A percentile compares a stretch with the other conserved stretches of the same genome.
These are phyloP conservation scores for Lacanobia wlatinum DNA, from an alignment of 2,888 invertebrate genomes.

Conservation along the genomic window DNA sequence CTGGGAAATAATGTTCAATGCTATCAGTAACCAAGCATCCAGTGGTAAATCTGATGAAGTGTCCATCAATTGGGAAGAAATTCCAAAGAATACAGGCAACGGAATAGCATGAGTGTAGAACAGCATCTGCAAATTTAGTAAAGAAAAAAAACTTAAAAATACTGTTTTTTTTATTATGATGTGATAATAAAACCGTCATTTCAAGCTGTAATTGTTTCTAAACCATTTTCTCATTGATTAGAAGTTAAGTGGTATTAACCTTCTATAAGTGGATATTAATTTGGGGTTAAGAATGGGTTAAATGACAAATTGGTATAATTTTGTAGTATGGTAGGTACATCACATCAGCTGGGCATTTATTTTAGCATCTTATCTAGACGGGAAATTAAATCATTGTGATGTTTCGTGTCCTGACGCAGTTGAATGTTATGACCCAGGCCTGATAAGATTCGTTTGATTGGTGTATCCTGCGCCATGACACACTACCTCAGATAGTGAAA, in stretches of 20 bases:
- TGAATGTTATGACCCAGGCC: no score
- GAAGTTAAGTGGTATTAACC: not conserved
- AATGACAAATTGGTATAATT: not conserved
- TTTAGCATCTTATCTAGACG: not conserved
- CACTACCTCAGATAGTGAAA: no score
- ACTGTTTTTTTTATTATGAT: not conserved
- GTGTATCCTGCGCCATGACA: no score
- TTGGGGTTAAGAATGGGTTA: not conserved
- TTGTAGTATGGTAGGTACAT: not conserved
- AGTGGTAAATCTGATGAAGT: conserved; percentile 69
- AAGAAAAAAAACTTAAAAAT: not conserved
- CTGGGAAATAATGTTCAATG: conserved; percentile 80
- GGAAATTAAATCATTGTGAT: no score
- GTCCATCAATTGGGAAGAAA: conserved; percentile 76
- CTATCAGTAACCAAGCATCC: conserved; percentile 78
- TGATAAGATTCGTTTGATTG: no score
- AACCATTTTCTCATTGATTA: not conserved
- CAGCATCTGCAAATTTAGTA: conserved; percentile 82
- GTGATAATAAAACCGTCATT: no score
- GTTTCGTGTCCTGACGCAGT: no score
- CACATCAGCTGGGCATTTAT: not conserved
- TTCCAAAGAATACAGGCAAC: conserved; percentile 80
- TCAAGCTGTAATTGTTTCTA: not conserved
- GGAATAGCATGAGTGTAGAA: conserved; percentile 85
- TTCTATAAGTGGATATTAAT: not conserved